Base-by-base conservation (phyloP, 2,888 invertebrate genomes). In the Agrochola circellaris region DNA sequence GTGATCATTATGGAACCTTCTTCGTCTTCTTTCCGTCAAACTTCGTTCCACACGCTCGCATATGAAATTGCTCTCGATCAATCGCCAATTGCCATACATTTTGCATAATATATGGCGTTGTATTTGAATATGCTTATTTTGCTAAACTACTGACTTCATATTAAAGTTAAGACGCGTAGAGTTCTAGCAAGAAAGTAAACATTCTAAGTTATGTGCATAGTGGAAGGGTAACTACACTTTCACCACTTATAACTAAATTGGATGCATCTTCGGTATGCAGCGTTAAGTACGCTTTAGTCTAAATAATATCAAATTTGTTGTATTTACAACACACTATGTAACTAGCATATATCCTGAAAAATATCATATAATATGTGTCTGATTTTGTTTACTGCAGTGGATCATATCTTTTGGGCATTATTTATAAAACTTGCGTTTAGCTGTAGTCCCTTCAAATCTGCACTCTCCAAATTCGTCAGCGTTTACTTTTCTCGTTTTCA, bases 401-500 rank as follows among this genome's bases (percentile, higher is more conserved):
- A 34, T 34, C 34, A 34, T 34, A 34, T 34, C 34, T 34, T 34
- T 34, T 34, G 5, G 2, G 34, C 34, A 34, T 34, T 34, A 30
- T 30, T 30, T 30, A 34, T 34, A 34, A 34, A 34, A 34, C 34
- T 34, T 34, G 3, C 34, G 34, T 34, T 34, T 34, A 34, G 34
- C 34, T 34, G 34, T 34, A 34, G 34, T 34, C 4, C 34, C 3
- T 5, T 3, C 5, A 34, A 34, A 34, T 34, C 34, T 34, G 15
- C 58, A 26, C 7, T 58, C 26, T 15, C 13, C 15, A 58, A 76
- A 54, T 75, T 81, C 26, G 34, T 45, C 34, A 70, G 26, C 60
- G 78, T 84, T 82, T 60, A 70, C 54, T n/a, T 58, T 74, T 71
- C 48, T 2, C 23, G 26, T 17, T 56, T 34, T 65, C 51, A 60